A percentile compares a stretch with the other conserved stretches of the same genome.
phyloP scores from a whole-genome alignment of 2,797 vertebrate species.

The Falco rusticolus region DNA sequence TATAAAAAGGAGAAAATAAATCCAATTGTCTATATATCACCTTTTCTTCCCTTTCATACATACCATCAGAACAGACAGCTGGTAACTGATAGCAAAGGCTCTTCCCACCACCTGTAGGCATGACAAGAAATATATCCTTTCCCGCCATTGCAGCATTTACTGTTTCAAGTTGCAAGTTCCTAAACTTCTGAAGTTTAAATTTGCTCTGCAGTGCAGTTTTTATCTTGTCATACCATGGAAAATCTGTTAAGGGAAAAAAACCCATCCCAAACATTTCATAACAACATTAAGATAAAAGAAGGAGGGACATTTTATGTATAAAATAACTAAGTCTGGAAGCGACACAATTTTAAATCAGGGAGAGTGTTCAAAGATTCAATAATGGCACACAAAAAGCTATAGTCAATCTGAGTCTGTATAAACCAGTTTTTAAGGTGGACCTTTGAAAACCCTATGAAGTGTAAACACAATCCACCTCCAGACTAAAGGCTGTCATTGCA shows the following conservation, averaged over 20 bases:
- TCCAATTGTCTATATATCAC: background rate
- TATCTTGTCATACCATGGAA: constrained; percentile 87
- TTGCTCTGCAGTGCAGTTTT: constrained; percentile 76
- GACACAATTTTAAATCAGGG: background rate
- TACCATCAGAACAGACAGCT: constrained; percentile 90
- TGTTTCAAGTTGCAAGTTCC: constrained; percentile 88
- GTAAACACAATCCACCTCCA: background rate
- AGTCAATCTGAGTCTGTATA: background rate
- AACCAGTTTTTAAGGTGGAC: background rate
- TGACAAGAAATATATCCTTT: constrained; percentile 91
- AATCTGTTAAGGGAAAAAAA: constrained; percentile 78
- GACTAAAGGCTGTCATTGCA: background rate
- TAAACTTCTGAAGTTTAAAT: constrained; percentile 87
- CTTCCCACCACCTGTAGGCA: constrained; percentile 96
- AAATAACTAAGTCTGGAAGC: background rate
- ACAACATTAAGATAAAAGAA: background rate
- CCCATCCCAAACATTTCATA: background rate
- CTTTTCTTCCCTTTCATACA: background rate
- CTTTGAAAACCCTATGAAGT: background rate
- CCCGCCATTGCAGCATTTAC: constrained; percentile 90
- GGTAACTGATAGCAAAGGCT: constrained; percentile 97
- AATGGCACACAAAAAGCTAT: background rate
- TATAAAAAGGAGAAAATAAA: background rate
- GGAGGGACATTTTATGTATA: background rate
- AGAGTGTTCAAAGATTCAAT: background rate